These are phyloP conservation scores for Ostrea denselamellosa DNA, from an alignment of 1,140 invertebrate species.

Conservation along the genomic window DNA sequence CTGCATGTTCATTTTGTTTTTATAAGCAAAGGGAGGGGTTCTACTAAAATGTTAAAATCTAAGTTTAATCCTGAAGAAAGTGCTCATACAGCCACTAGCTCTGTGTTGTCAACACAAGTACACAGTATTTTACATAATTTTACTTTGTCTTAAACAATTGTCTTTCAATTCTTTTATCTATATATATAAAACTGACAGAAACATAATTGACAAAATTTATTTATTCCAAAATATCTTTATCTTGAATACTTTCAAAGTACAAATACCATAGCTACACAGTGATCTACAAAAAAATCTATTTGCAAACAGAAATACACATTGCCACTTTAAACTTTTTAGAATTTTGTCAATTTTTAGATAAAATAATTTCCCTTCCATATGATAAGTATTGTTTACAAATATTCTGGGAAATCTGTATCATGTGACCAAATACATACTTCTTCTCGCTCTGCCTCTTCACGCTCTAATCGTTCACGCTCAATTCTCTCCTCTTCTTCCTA, in stretches of 20 bases:
- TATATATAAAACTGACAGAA: background rate
- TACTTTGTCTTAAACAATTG: too few relatives aligned
- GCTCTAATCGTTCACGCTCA: conserved; percentile 60
- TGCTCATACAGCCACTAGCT: background rate
- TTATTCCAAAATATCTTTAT: background rate
- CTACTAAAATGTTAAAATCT: conserved; percentile 11
- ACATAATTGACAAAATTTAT: background rate
- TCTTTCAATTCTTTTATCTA: background rate
- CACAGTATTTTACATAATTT: background rate
- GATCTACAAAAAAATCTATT: conserved; percentile 21
- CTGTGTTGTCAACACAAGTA: background rate
- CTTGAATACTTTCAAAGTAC: background rate
- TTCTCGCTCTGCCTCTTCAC: conserved; percentile 55
- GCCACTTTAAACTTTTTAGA: conserved; percentile 33
- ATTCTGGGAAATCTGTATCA: background rate
- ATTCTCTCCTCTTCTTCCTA: conserved; percentile 64
- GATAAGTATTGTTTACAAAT: background rate
- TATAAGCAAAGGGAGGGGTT: conserved; percentile 11
- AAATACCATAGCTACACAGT: background rate
- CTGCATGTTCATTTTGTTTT: background rate
- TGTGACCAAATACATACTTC: background rate
- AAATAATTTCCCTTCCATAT: background rate
- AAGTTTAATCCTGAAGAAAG: background rate
- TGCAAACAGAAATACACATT: conserved; percentile 45
- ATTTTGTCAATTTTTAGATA: conserved; percentile 28